Conservation (phyloP, 2,797 vertebrate genomes). For the Pangasius mekongensis region DNA sequence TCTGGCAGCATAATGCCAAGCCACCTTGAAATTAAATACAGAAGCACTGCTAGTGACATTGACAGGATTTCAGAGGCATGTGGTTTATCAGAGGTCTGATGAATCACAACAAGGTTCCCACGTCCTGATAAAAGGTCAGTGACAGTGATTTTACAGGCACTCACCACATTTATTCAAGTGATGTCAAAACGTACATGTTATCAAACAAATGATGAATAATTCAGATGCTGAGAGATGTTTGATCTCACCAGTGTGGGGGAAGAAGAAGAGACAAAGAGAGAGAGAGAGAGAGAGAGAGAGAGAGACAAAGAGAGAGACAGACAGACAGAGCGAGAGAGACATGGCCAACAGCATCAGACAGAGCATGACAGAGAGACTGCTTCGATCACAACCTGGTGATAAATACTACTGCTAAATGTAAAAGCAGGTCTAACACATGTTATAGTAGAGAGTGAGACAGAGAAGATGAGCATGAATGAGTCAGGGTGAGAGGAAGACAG, state of each 20-base stretch:
- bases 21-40: slow-evolving; percentile 35
- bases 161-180: slow-evolving; percentile 48
- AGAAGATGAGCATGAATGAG: not conserved
- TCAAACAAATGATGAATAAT: slow-evolving; percentile 60
- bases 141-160: slow-evolving; percentile 19
- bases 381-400: not conserved
- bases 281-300: not conserved
- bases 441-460: not conserved
- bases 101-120: slow-evolving; percentile 22
- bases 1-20: not conserved
- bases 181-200: slow-evolving; percentile 39
- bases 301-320: slow-evolving; percentile 4
- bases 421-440: slow-evolving; percentile 4
- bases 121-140: slow-evolving; percentile 28
- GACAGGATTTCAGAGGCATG: slow-evolving; percentile 6
- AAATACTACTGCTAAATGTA: slow-evolving; percentile 22
- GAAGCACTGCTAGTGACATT: slow-evolving; percentile 5
- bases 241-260: slow-evolving; percentile 36
- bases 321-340: not conserved
- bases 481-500: not conserved
- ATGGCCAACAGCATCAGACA: not conserved
- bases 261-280: slow-evolving; percentile 15
- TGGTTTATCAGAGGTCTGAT: slow-evolving; percentile 18
- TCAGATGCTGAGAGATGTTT: slow-evolving; percentile 48
- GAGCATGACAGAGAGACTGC: slow-evolving; percentile 5